Evolutionary conservation across 2,888 invertebrate species (phyloP).

Genomic region (Agriopis leucophaearia): DNA sequence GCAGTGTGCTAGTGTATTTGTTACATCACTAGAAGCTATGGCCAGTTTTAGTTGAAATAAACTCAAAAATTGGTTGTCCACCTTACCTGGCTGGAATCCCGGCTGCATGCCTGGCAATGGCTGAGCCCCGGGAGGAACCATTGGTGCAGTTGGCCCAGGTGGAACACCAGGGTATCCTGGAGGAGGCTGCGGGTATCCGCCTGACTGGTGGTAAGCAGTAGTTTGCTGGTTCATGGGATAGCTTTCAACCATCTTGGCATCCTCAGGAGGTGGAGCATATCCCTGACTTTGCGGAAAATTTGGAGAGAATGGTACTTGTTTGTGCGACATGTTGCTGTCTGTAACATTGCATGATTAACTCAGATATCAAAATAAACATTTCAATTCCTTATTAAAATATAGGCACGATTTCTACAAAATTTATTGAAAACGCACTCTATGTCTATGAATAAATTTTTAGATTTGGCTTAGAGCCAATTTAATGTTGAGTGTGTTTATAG

Average conservation of each 20-base stretch:
- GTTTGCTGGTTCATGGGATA: conserved; percentile 68
- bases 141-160: conserved; percentile 53
- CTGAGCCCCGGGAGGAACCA: conserved; percentile 70
- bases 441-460: conserved; percentile 11
- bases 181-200: conserved; percentile 43
- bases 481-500: conserved; percentile 17
- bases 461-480: conserved; percentile 25
- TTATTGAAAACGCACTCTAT: conserved; percentile 22
- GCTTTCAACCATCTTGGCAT: conserved; percentile 59
- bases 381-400: background rate
- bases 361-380: background rate
- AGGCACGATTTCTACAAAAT: conserved; percentile 2
- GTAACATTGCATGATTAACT: background rate
- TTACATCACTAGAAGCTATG: no score
- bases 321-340: conserved; percentile 77
- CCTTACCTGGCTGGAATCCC: conserved; percentile 70
- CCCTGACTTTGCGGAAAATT: conserved; percentile 79
- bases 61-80: no score
- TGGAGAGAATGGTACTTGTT: conserved; percentile 75
- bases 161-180: conserved; percentile 69
- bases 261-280: conserved; percentile 74
- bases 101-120: conserved; percentile 74
- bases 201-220: conserved; percentile 39
- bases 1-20: no score
- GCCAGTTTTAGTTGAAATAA: no score